Evolutionary conservation across 64 coral and sea anemone genomes (phyloP), one percentile per base, ranked within the genome.

Genomic region (Cladopsammia gracilis): DNA sequence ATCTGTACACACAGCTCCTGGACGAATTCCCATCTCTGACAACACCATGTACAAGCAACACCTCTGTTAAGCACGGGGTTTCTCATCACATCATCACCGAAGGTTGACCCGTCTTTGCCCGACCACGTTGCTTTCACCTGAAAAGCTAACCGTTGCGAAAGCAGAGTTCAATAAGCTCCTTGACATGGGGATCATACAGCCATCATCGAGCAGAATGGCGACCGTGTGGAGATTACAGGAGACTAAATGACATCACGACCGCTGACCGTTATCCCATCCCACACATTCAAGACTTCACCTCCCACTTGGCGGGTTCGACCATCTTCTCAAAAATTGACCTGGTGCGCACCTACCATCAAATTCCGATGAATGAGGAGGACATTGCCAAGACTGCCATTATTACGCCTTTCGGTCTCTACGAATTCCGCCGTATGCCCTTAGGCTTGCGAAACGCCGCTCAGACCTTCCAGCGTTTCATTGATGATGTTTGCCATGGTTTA

Each of bases 141-240:
- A 87, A 12, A 87, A 87, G 15, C 64, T 87, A 4, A 49, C 64
- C 3, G 11, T 25, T 46, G 83, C 83, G 5, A 70, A 51, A 52
- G 43, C 62, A 0, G 65, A 87, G 45, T 87, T 87, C 67, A 87
- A 73, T 68, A 87, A 87, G 69, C 65, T 88, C 71, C 86, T 76
- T 45, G 86, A 88, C 71, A 88, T 74, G 70, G 70, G 70, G 57
- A 88, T 88, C 86, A 47, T 88, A 67, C 86, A 9, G 18, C 71
- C 86, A 43, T 88, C 86, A 34, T 88, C 71, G 26, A 88, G 65
- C 52, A 87, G 26, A 70, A 43, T 87, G 83, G 62, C 83, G 62
- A 19, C 83, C 83, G 49, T 71, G 83, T 49, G 61, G 83, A 1
- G 83, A 87, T 34, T 87, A 87, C 15, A 0, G 83, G 34, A 16